Percentiles rank a stretch among this genome's conserved stretches.
These are phyloP conservation scores for Agrochola macilenta DNA, from an alignment of 2,888 invertebrate genomes.

Conservation along the genomic window DNA sequence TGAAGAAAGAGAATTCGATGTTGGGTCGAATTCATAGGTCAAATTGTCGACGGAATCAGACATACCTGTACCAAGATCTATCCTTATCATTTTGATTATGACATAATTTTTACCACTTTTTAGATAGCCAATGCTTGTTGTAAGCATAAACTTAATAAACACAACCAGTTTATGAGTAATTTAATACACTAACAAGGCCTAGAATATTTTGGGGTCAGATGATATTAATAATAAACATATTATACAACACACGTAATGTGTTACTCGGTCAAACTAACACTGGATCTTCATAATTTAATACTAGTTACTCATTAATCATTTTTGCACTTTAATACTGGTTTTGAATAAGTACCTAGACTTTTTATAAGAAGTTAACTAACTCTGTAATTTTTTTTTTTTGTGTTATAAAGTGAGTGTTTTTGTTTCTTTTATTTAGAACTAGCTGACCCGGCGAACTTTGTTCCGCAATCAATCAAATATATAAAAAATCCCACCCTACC, in stretches of 20 bases:
- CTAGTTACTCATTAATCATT: neutral
- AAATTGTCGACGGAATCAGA: neutral
- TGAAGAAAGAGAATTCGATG: neutral
- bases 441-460: too few species aligned
- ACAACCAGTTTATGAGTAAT: conserved; percentile 9
- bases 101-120: neutral
- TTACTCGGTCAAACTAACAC: conserved; percentile 17
- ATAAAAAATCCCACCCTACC: too few species aligned
- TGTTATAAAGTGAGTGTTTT: too few species aligned
- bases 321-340: neutral
- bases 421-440: too few species aligned
- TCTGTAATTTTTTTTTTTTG: accelerated
- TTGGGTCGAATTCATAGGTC: neutral
- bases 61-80: neutral
- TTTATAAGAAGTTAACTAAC: neutral
- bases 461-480: too few species aligned
- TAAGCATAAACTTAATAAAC: neutral
- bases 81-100: neutral
- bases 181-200: neutral
- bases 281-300: conserved; percentile 12
- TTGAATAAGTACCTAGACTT: neutral
- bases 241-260: conserved; percentile 4
- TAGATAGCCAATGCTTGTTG: neutral
- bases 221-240: neutral
- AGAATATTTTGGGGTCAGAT: conserved; percentile 5